Base-by-base conservation (phyloP, 2,113 vertebrate genomes). In the Silurus asotus region DNA sequence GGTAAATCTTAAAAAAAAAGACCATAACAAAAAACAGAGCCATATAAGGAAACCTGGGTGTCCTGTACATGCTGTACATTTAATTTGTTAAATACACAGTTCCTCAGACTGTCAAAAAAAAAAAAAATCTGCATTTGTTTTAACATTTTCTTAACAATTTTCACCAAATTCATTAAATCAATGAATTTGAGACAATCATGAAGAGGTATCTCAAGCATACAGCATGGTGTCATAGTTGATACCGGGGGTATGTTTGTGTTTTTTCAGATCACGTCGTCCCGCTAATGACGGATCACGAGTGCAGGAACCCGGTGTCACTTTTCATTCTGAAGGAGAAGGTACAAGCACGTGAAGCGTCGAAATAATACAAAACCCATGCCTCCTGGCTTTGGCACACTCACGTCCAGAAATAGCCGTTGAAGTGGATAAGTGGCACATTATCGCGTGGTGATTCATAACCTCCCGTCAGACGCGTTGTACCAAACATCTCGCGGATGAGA, bases 321-420 rank as follows among this genome's bases (percentile, higher is more conserved):
- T 98, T 98, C 72, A 93, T 99, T 88, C 93, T 99, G 51, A 97
- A 98, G 88, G 96, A 97, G 53, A 98, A 97, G 96, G 98, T 98
- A 88, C 83, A 53, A 11, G 51, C 48, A 89, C 17, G n/a, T 87
- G 10, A 37, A 85, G 69, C 58, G 19, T 74, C n/a, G 25, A 82
- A 82, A 77, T 84, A 8, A 82, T 64, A 37, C 23, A 37, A 75
- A 62, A 10, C 62, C 64, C 45, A 45, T 13, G 48, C 62, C 62
- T 69, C 62, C 64, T 49, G 59, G 53, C 59, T 37, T 37, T 28
- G 56, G 58, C 48, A 11, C 15, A 58, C 84, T 83, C 70, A 37
- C 56, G 55, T 64, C 69, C 87, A 83, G 67, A 83, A 85, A 89
- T 87, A 89, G 28, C 53, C 17, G 1, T 56, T 78, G 8, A 45